Percentiles rank a stretch among this genome's conserved stretches.
Evolutionary conservation across 2,113 vertebrate species (phyloP).

Genomic region (Caretta caretta): DNA sequence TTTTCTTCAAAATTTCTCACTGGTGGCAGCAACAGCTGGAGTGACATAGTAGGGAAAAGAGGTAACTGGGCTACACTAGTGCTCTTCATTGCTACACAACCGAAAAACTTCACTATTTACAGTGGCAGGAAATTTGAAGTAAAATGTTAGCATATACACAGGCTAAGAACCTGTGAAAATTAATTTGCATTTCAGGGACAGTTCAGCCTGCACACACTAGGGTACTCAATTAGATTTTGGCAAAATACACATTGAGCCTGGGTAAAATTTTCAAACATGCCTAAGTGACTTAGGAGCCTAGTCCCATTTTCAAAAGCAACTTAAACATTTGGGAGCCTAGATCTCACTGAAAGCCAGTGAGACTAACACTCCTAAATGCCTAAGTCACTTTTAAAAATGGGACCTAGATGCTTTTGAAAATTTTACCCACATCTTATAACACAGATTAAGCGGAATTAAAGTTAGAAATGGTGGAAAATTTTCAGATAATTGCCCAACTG

Average conservation of each 20-base stretch:
- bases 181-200: not conserved
- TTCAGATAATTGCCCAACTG: not conserved
- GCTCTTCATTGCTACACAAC: not conserved
- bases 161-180: not conserved
- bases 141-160: not conserved
- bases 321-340: not conserved
- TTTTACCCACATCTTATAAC: not conserved
- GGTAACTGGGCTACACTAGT: not conserved
- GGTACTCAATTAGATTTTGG: fast-evolving
- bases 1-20: not conserved
- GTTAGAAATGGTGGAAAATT: not conserved
- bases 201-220: not conserved
- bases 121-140: not conserved
- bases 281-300: not conserved
- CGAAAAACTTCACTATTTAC: not conserved
- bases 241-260: not conserved
- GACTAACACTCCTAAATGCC: not conserved
- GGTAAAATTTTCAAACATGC: not conserved
- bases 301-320: not conserved
- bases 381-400: not conserved
- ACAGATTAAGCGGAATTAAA: fast-evolving
- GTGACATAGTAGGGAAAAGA: not conserved
- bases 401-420: not conserved
- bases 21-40: not conserved
- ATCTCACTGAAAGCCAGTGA: fast-evolving